phyloP scores from a whole-genome alignment of 2,113 vertebrate species.

The Lontra canadensis region DNA sequence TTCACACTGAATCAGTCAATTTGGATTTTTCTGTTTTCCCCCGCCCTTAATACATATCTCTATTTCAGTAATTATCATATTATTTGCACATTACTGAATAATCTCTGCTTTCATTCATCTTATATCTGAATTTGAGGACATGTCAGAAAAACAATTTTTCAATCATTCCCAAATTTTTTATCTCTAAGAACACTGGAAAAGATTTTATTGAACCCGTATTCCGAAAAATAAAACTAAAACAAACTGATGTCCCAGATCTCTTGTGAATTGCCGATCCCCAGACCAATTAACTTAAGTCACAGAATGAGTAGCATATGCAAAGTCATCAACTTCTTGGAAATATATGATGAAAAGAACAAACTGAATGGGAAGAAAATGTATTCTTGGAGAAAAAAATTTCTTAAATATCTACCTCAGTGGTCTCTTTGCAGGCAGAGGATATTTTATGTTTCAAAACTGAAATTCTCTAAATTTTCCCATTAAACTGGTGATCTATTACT shows the following conservation, averaged over 20 bases:
- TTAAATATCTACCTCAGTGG: background rate
- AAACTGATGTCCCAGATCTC: background rate
- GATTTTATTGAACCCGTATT: background rate
- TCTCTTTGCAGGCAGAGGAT: background rate
- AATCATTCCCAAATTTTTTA: background rate
- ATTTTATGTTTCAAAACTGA: background rate
- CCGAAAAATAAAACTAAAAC: background rate
- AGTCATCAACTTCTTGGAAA: background rate
- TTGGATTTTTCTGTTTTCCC: background rate
- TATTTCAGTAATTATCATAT: background rate
- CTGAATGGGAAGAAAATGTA: background rate
- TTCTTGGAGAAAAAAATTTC: background rate
- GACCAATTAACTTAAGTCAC: background rate
- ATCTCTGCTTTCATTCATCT: background rate
- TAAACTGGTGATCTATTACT: background rate
- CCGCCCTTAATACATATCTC: background rate
- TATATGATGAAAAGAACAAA: background rate
- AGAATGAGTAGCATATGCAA: background rate
- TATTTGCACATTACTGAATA: background rate
- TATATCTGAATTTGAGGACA: background rate
- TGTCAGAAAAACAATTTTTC: background rate
- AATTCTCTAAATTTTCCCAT: background rate
- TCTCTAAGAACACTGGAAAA: background rate
- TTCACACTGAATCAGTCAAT: background rate
- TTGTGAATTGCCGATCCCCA: background rate